Evolutionary conservation across 2,888 invertebrate genomes (phyloP), one percentile per base, ranked within the genome.

Genomic region (Archips xylosteana): DNA sequence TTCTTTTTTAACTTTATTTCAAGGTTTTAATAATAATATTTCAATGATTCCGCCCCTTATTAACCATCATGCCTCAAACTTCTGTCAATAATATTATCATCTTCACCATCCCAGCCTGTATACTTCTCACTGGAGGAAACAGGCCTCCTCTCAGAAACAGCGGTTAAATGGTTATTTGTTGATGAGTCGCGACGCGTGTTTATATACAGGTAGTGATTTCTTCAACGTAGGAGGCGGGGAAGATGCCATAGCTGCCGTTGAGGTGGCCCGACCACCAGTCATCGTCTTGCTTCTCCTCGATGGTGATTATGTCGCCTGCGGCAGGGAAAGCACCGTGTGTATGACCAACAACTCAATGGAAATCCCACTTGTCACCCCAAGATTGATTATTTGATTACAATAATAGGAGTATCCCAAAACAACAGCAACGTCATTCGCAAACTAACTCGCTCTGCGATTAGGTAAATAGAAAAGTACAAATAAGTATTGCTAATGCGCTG

Each of bases 231-330:
- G 98, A 98, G 0, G 98, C 98, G 0, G 99, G 99, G 85, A 99
- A 99, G 80, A 98, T 98, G 39, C 99, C 99, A 76, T 97, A 96
- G 76, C 96, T 95, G 60, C 98, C 98, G 82, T 96, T 96, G 73
- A 98, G 95, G 82, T 98, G 98, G 3, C 98, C 99, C 74, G 98
- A 95, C 98, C 98, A 99, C 99, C 99, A 99, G 51, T 98, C 98
- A 84, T 98, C 98, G 47, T 97, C 97, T 88, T 98, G 98, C 85
- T 98, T 98, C 82, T 97, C 97, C 87, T 97, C 98, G 51, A 99
- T 97, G 80, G 96, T 97, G 80, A 99, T 97, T 64, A 98, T 93
- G 88, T 99, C 98, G 78, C 98, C 98, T 94, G 95, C 86, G 85
- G 87, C 69, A 75, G 34, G 10, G 72, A 76, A 75, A 12, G 13